phyloP scores from a whole-genome alignment of 2,113 vertebrate genomes.

The Columbina picui region DNA sequence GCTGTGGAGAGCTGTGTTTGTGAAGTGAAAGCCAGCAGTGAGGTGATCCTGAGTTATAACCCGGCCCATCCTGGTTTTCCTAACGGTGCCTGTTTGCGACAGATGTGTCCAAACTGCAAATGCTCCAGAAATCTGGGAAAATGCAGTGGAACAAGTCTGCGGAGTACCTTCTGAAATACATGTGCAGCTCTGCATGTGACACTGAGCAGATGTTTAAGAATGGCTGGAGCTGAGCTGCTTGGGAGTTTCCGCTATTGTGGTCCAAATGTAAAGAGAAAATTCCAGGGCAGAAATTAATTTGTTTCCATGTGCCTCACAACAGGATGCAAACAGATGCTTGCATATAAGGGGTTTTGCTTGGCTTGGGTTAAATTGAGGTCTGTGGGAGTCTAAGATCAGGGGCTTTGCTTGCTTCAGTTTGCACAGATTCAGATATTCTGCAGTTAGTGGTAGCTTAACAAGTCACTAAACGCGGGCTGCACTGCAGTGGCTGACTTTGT shows the following conservation, averaged over 20 bases:
- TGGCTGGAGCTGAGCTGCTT: neutral
- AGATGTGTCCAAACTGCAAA: neutral
- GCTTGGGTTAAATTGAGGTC: neutral
- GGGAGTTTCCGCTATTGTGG: neutral
- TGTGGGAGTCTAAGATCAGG: accelerated
- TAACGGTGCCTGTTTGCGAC: neutral
- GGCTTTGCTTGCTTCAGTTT: neutral
- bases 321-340: neutral
- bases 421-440: no score
- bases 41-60: neutral
- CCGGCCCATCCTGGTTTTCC: neutral
- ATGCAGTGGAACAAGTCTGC: neutral
- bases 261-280: neutral
- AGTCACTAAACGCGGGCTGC: neutral
- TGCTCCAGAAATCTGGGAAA: neutral
- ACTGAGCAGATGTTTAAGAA: accelerated
- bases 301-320: neutral
- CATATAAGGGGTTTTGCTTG: accelerated
- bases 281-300: neutral
- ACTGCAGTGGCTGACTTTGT: neutral
- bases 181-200: neutral
- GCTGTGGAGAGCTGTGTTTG: accelerated
- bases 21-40: neutral
- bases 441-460: neutral
- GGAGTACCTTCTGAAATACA: neutral